Conservation (phyloP, 2,797 vertebrate species). For the Cyclura pinguis region DNA sequence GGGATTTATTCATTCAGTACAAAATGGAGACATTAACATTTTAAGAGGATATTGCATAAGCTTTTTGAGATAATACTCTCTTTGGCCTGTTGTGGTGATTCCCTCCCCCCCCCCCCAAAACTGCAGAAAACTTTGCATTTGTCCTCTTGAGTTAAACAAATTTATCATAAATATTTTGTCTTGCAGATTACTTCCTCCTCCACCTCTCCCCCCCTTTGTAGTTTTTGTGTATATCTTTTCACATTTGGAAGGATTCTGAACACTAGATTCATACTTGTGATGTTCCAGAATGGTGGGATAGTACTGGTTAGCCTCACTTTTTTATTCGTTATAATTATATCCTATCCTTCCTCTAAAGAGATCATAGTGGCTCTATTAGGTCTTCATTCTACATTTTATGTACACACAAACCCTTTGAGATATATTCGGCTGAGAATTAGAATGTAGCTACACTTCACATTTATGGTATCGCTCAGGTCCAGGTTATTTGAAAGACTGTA, state of each 20-base stretch:
- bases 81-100: conserved; percentile 63
- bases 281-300: not conserved
- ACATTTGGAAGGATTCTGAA: conserved; percentile 36
- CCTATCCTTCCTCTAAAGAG: not conserved
- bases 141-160: conserved; percentile 47
- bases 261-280: conserved; percentile 12
- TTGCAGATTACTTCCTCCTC: not conserved
- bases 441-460: too few relatives aligned
- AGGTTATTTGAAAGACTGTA: too few relatives aligned
- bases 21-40: conserved; percentile 79
- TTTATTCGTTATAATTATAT: not conserved
- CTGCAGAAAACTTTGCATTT: conserved; percentile 58
- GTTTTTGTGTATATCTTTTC: not conserved
- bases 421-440: too few relatives aligned
- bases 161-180: conserved; percentile 69
- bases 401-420: too few relatives aligned
- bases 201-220: not conserved
- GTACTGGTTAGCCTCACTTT: not conserved
- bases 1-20: conserved; percentile 77
- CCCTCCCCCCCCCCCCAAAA: too few relatives aligned
- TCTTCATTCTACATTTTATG: not conserved
- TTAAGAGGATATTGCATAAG: conserved; percentile 76
- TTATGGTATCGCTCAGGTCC: too few relatives aligned
- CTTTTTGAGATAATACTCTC: conserved; percentile 78
- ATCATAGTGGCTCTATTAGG: not conserved